Percentiles rank a stretch among this genome's conserved stretches.
These are phyloP conservation scores for Watsonalla binaria DNA, from an alignment of 2,888 invertebrate genomes.

Conservation along the genomic window DNA sequence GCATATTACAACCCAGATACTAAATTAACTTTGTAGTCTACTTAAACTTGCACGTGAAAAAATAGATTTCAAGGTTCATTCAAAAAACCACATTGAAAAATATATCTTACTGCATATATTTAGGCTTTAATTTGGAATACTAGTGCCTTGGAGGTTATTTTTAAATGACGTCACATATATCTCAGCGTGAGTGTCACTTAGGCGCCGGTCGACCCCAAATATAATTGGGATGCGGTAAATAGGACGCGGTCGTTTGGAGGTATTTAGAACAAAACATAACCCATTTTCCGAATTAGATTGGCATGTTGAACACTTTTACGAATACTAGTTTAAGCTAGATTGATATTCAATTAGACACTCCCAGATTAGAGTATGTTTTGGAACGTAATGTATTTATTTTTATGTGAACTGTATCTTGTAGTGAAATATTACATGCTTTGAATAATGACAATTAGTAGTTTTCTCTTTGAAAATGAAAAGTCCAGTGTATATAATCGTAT, in stretches of 20 bases:
- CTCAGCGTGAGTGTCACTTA: neutral
- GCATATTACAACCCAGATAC: slow-evolving; percentile 5
- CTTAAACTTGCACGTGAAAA: neutral
- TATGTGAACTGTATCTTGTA: too few species aligned
- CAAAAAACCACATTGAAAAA: neutral
- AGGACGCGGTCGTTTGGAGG: neutral
- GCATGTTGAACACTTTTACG: neutral
- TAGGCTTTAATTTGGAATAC: neutral
- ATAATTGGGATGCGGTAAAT: neutral
- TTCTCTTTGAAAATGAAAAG: too few species aligned
- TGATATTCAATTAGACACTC: neutral
- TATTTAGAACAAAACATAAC: neutral
- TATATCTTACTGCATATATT: neutral
- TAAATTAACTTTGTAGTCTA: slow-evolving; percentile 3
- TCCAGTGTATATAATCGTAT: too few species aligned
- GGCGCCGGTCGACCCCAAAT: neutral
- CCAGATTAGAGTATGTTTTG: neutral
- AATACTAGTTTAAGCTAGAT: neutral
- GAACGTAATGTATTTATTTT: too few species aligned
- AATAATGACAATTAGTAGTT: too few species aligned
- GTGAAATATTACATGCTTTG: too few species aligned
- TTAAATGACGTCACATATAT: neutral
- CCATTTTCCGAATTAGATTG: neutral
- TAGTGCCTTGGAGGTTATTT: neutral
- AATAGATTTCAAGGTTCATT: neutral